These are phyloP conservation scores for Dryobates pubescens DNA, from an alignment of 2,797 vertebrate species.

Conservation along the genomic window DNA sequence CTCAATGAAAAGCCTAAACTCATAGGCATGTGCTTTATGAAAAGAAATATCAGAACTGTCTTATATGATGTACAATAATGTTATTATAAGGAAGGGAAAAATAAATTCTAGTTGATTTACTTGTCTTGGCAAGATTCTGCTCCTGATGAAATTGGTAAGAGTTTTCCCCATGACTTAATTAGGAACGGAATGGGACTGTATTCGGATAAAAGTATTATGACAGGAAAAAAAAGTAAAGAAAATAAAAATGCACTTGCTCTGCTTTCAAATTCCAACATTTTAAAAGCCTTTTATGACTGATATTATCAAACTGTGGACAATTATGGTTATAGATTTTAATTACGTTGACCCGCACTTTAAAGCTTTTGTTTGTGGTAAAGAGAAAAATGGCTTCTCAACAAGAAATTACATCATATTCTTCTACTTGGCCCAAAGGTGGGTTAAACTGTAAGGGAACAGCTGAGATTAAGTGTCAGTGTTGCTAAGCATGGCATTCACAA, in stretches of 20 bases:
- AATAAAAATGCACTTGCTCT: conserved; percentile 48
- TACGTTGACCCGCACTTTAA: conserved; percentile 92
- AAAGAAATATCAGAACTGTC: neutral
- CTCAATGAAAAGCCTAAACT: conserved; percentile 22
- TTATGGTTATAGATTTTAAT: conserved; percentile 79
- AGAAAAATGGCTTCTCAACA: conserved; percentile 87
- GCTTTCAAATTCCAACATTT: conserved; percentile 41
- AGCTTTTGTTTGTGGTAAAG: conserved; percentile 85
- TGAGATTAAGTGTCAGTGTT: conserved; percentile 92
- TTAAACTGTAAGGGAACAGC: conserved; percentile 87
- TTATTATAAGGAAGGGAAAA: conserved; percentile 28
- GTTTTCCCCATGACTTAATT: conserved; percentile 20
- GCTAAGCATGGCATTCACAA: conserved; percentile 92
- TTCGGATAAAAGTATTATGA: neutral
- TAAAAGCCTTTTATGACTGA: conserved; percentile 51
- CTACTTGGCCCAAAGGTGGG: conserved; percentile 86
- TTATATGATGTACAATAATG: conserved; percentile 36
- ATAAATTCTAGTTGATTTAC: neutral
- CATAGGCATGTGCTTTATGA: neutral
- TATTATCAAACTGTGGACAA: conserved; percentile 57
- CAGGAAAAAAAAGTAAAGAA: neutral
- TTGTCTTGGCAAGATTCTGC: conserved; percentile 11
- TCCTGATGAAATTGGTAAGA: neutral
- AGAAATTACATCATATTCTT: conserved; percentile 87
- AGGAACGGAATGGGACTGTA: neutral